phyloP scores from a whole-genome alignment of 2,113 vertebrate genomes.

The Tyto alba region DNA sequence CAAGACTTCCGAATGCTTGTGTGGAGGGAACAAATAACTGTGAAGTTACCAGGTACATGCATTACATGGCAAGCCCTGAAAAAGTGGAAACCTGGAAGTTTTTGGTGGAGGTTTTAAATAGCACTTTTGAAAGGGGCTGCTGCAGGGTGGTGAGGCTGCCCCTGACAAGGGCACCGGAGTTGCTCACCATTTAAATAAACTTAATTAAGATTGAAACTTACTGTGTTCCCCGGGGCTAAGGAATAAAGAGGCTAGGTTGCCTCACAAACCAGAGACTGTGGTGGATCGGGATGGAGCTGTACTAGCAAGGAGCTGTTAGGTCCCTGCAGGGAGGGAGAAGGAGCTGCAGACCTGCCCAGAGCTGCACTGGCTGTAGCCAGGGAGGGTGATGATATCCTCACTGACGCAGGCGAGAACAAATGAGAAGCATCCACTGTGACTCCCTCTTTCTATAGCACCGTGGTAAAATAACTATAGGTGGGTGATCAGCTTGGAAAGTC shows the following conservation, averaged over 20 bases:
- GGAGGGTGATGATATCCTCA: accelerated
- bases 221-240: not conserved
- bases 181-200: not conserved
- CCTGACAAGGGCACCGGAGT: not conserved
- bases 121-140: not conserved
- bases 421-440: not conserved
- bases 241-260: not conserved
- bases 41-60: not conserved
- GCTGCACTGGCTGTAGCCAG: not conserved
- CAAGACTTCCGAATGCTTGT: not conserved
- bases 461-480: not conserved
- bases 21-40: not conserved
- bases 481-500: not conserved
- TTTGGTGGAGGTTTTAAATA: not conserved
- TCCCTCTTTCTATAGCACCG: not conserved
- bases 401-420: too few relatives aligned
- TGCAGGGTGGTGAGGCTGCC: not conserved
- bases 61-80: not conserved
- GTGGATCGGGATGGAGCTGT: not conserved
- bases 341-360: not conserved
- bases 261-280: not conserved
- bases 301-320: not conserved
- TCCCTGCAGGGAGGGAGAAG: not conserved
- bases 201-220: not conserved
- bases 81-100: not conserved